Base-by-base conservation (phyloP, 2,888 invertebrate species). In the Dioctria rufipes region DNA sequence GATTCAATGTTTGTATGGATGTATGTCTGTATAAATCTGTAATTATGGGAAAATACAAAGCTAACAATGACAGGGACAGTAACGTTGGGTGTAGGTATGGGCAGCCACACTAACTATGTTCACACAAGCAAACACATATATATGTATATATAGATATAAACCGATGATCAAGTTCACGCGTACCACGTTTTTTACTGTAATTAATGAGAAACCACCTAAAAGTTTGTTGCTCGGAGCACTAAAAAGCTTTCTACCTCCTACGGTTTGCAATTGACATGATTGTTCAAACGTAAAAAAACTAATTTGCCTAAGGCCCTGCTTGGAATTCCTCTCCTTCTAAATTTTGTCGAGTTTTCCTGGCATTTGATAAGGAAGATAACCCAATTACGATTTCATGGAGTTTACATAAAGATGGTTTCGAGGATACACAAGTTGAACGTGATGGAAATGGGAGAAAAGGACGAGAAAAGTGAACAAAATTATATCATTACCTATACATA, bases 131-230 rank as follows among this genome's bases (percentile, higher is more conserved):
- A 25, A 37, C 11, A 46, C 46, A 61, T 25, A 13, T 8, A 13
- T 13, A 25, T 25, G 2, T 25, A 25, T 25, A 25, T 25, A 25
- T 25, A 25, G 25, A 25, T 25, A 25, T 25, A 9, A 39, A 39
- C 39, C 11, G 43, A 25, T 25, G 25, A 9, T 4, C 42, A 5
- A 54, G 5, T 40, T 63, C 2, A 37, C 49, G 46, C 6, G 37
- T 11, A 58, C n/a, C 49, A 46, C 25, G 11, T n/a, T 37, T 63
- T 46, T 54, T 25, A 11, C 39, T 49, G 77, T 77, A 77, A 77
- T 77, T 77, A 77, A 77, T 77, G 77, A 63, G 77, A 63, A 77
- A 63, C 77, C 77, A 63, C 77, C 77, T 63, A 77, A 77, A 77
- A 77, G 63, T 77, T 77, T 51, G 77, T 63, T 63, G 39, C 77